A percentile compares a stretch with the other conserved stretches of the same genome.
Evolutionary conservation across 1,140 invertebrate species (phyloP).

Genomic region (Harpegnathos saltator): DNA sequence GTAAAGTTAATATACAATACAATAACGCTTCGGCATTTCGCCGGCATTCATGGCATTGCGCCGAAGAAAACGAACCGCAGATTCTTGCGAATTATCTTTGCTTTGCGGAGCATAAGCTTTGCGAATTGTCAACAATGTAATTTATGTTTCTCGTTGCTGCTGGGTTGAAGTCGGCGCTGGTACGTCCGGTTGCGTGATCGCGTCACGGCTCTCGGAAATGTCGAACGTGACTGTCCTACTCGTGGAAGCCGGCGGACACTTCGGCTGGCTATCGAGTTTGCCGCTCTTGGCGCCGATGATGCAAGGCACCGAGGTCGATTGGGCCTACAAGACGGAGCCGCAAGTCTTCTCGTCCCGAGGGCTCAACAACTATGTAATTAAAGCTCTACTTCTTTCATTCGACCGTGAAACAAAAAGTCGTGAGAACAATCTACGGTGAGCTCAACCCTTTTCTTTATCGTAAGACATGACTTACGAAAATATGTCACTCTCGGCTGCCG

Average conservation of each 20-base stretch:
- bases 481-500: not conserved
- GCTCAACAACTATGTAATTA: conserved; percentile 86
- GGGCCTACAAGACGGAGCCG: conserved; percentile 88
- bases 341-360: conserved; percentile 89
- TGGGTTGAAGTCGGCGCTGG: conserved; percentile 91
- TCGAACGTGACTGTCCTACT: conserved; percentile 88
- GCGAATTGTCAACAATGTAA: not conserved
- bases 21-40: no score
- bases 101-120: no score
- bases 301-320: conserved; percentile 89
- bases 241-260: conserved; percentile 90
- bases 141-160: conserved; percentile 13
- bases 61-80: not conserved
- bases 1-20: not conserved
- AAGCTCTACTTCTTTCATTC: conserved; percentile 8
- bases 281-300: conserved; percentile 89
- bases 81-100: no score
- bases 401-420: not conserved
- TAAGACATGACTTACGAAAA: not conserved
- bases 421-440: not conserved
- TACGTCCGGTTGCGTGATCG: conserved; percentile 92
- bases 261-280: conserved; percentile 87
- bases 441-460: not conserved
- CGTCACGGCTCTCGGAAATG: conserved; percentile 89
- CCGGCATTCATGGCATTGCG: no score